Conservation (phyloP, 2,113 vertebrate genomes). For the Cynocephalus volans region DNA sequence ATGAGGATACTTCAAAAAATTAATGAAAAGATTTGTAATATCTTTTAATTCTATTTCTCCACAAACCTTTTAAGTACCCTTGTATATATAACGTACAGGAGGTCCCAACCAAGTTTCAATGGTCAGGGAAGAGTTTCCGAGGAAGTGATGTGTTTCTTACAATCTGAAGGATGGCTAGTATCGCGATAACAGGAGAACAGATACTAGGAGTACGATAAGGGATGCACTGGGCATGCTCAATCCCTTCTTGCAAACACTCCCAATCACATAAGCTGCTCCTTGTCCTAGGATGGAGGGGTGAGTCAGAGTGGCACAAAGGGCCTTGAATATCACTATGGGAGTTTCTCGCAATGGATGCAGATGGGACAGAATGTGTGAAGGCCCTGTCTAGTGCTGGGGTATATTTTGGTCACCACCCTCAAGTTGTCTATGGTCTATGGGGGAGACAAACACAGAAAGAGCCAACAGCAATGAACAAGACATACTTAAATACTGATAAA, state of each 20-base stretch:
- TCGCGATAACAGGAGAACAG: not conserved
- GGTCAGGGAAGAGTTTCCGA: not conserved
- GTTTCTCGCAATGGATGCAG: not conserved
- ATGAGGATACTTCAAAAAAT: too few relatives aligned
- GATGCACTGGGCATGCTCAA: not conserved
- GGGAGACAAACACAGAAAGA: not conserved
- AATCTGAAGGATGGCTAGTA: not conserved
- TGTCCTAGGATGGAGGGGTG: not conserved
- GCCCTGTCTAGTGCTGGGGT: too few relatives aligned
- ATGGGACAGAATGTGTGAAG: not conserved
- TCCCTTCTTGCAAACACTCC: not conserved
- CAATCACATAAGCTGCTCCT: not conserved
- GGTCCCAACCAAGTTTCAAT: not conserved
- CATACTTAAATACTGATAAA: not conserved
- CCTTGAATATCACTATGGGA: not conserved
- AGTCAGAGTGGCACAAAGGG: not conserved
- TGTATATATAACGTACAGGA: not conserved
- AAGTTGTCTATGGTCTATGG: not conserved
- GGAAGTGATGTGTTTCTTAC: not conserved
- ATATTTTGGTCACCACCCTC: not conserved
- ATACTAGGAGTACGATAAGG: not conserved
- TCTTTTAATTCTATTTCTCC: too few relatives aligned
- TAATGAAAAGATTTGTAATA: too few relatives aligned
- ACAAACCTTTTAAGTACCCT: too few relatives aligned
- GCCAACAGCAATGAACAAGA: not conserved